Evolutionary conservation across 2,113 vertebrate species (phyloP).

Genomic region (Morone saxatilis): DNA sequence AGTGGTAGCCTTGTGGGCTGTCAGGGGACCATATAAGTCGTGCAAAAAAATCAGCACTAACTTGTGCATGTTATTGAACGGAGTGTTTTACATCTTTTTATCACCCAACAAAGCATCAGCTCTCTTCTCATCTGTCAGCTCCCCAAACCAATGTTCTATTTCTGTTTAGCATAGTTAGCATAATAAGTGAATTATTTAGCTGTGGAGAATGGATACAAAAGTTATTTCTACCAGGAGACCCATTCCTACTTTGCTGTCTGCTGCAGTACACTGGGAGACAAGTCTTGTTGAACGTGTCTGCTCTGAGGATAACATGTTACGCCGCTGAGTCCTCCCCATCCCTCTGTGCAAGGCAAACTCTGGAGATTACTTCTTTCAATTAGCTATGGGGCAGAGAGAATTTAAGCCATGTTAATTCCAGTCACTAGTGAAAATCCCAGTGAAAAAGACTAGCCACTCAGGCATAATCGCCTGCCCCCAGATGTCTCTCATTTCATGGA

Average conservation of each 20-base stretch:
- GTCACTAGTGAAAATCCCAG: constrained; percentile 72
- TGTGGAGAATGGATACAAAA: constrained; percentile 54
- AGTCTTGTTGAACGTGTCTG: constrained; percentile 49
- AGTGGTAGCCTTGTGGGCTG: constrained; percentile 40
- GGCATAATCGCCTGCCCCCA: constrained; percentile 78
- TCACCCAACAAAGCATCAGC: constrained; percentile 43
- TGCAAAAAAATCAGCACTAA: constrained; percentile 36
- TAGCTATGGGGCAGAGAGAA: constrained; percentile 75
- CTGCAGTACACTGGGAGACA: constrained; percentile 17
- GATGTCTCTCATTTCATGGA: constrained; percentile 74
- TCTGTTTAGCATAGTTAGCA: constrained; percentile 52
- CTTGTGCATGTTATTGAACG: constrained; percentile 58
- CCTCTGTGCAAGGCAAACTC: constrained; percentile 59
- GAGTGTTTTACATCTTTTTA: constrained; percentile 56
- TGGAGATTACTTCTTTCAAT: constrained; percentile 83
- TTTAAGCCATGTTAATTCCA: constrained; percentile 82
- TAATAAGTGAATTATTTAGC: constrained; percentile 68
- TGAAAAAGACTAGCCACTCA: constrained; percentile 65
- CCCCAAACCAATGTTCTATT: constrained; percentile 52
- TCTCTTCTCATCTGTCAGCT: constrained; percentile 58
- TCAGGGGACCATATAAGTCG: constrained; percentile 33
- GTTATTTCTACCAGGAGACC: constrained; percentile 58
- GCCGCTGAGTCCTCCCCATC: constrained; percentile 43
- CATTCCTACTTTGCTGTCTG: constrained; percentile 42
- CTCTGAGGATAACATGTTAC: constrained; percentile 65